Base-by-base conservation (phyloP, 2,888 invertebrate species). In the Tiliacea citrago region DNA sequence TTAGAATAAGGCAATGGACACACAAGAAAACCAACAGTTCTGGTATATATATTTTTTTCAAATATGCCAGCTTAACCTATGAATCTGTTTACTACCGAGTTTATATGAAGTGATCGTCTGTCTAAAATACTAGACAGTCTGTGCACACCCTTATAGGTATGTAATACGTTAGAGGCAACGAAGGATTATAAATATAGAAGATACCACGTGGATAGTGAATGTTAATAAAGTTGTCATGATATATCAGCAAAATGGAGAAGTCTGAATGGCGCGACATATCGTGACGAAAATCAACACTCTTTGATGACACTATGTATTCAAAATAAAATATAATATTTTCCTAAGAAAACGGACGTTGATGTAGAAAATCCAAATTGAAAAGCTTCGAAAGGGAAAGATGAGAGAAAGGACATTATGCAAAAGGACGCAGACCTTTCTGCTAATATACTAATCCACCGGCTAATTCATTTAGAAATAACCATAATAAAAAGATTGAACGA, bases 181-280 rank as follows among this genome's bases (percentile, higher is more conserved):
- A 24, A 51, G 24, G 24, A 10, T 55, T 51, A 5, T 35, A n/a
- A n/a, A n/a, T n/a, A 8, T 7, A 45, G 16, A 1, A 42, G 13
- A 45, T 29, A 58, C 21, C 69, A 60, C 39, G 24, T 29, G 49
- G 2, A n/a, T 13, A 5, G 2, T 42, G n/a, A 8, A 55, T 29
- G 9, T 49, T 61, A 65, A 70, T 75, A 75, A 51, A 51, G 16
- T 68, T 51, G 9, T 58, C 75, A 66, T 9, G 21, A 13, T 35
- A 73, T 58, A 67, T 78, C 66, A 62, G n/a, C 12, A 24, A 47
- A 35, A 42, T 57, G 29, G 35, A 60, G 21, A 60, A 67, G 10
- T 58, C 2, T 35, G n/a, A 21, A 18, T 42, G 12, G 16, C 18
- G 18, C 4, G 58, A 29, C 10, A 10, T 72, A n/a, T n/a, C 29